phyloP scores from a whole-genome alignment of 2,797 vertebrate species.

The Triplophysa bombifrons region DNA sequence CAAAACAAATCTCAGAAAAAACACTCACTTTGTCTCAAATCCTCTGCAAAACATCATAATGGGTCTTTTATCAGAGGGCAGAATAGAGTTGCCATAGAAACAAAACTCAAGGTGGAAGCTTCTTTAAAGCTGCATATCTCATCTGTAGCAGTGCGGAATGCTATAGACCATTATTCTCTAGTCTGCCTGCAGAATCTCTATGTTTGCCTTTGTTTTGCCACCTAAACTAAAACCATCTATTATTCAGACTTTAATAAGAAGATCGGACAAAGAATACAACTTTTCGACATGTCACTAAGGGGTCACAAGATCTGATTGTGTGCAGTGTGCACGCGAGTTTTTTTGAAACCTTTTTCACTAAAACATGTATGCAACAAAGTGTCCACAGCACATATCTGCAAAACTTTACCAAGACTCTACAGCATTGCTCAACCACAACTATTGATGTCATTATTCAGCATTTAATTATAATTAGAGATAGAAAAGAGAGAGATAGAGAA shows the following conservation, averaged over 20 bases:
- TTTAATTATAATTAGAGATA: too few relatives aligned
- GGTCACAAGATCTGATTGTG: neutral
- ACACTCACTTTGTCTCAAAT: constrained; percentile 50
- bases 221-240: constrained; percentile 42
- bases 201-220: constrained; percentile 15
- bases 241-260: constrained; percentile 5
- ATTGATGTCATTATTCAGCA: too few relatives aligned
- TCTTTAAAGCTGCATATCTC: constrained; percentile 53
- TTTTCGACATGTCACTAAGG: neutral
- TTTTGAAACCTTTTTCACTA: neutral
- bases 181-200: constrained; percentile 14
- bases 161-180: constrained; percentile 30
- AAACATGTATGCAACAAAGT: neutral
- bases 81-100: constrained; percentile 68
- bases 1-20: constrained; percentile 50
- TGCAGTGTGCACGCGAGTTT: neutral
- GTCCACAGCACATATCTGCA: neutral
- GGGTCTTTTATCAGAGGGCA: constrained; percentile 63
- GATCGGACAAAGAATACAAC: neutral
- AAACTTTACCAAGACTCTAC: neutral
- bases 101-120: constrained; percentile 62
- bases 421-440: neutral
- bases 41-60: constrained; percentile 58
- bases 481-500: too few relatives aligned
- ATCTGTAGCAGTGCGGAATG: constrained; percentile 35